Evolutionary conservation across 30 jellyfish, hydroid and myxozoan genomes (phyloP), one percentile per base, ranked within the genome.

Genomic region (Aurelia coerulea): DNA sequence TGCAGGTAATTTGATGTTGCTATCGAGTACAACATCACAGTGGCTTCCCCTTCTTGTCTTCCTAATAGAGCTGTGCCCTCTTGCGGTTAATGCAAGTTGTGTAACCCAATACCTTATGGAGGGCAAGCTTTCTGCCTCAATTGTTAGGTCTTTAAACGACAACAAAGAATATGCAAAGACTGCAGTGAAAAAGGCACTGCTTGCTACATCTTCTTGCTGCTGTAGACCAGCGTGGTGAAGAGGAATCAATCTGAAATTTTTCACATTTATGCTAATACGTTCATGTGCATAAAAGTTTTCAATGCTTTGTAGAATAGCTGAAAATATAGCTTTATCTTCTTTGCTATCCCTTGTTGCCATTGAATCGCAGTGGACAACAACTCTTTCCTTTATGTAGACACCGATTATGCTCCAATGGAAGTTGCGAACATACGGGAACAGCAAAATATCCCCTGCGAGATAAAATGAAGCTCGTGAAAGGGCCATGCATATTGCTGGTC

Each of bases 331-430:
- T 11, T 33, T 42, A 16, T 71, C 81, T 32, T 13, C 34, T 6
- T 6, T 16, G 53, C 10, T 42, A 42, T 4, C 53, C 19, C 39
- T 50, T 29, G 31, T 42, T 17, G 81, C 62, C 63, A 75, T 75
- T 31, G 86, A 75, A 54, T 75, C 86, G 74, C 73, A 59, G 37
- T 75, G 86, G 37, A 54, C 73, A 29, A 75, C 34, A 11, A 75
- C 62, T 37, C 42, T 75, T 53, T 29, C 54, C n/a, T 53, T 54
- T n/a, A 62, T 11, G 18, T 75, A 75, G 14, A 75, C 50, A 14
- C 75, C 86, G 0, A 75, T 5, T 29, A 75, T 75, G 59, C 74
- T 52, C 86, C 86, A 75, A 33, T 75, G 74, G 18, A 1, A 12
- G 29, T 59, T 18, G 23, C 31, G 75, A 75, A 41, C 76, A 75